phyloP scores from a whole-genome alignment of 2,797 vertebrate genomes.

The Hypotaenidia philippensis region DNA sequence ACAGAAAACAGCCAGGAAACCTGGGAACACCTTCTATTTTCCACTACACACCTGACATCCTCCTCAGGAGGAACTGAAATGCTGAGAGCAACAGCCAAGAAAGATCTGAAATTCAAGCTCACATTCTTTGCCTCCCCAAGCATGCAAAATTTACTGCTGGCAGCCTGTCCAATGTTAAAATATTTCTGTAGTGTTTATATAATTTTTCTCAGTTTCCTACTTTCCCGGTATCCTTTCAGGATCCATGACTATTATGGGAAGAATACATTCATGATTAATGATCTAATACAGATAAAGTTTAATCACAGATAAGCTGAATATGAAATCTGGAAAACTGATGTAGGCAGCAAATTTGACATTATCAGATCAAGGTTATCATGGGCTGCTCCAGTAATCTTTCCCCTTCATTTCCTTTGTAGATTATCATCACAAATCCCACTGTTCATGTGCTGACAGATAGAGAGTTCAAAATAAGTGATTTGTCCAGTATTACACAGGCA shows the following conservation, averaged over 20 bases:
- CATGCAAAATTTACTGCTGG: background rate
- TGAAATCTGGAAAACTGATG: background rate
- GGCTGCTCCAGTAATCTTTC: background rate
- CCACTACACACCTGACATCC: conserved; percentile 45
- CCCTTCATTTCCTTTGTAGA: background rate
- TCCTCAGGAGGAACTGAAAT: background rate
- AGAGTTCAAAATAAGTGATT: background rate
- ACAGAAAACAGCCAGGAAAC: background rate
- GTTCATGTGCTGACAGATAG: background rate
- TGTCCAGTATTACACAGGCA: background rate
- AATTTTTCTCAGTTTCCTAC: background rate
- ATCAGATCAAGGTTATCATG: background rate
- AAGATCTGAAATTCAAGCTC: background rate
- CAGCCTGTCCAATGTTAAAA: background rate
- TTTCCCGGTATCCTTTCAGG: background rate
- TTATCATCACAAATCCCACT: background rate
- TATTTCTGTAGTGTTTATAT: background rate
- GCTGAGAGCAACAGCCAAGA: background rate
- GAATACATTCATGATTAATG: background rate
- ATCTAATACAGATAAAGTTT: background rate
- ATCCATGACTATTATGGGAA: background rate
- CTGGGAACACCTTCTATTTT: conserved; percentile 43
- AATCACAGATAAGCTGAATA: background rate
- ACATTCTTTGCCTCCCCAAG: background rate
- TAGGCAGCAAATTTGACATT: conserved; percentile 5